Conservation (phyloP, 2,113 vertebrate species). For the Carlito syrichta region DNA sequence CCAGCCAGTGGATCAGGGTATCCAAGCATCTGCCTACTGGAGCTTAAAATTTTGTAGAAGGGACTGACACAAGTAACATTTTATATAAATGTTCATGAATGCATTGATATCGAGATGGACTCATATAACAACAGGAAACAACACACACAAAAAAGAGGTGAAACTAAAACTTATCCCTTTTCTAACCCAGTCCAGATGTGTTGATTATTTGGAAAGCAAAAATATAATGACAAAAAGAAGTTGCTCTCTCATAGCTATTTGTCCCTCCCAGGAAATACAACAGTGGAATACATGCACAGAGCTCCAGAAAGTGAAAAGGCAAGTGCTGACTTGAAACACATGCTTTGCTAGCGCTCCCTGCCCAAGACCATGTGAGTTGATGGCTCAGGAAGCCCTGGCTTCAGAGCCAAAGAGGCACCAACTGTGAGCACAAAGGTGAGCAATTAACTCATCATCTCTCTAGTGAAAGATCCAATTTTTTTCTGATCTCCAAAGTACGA, state of each 20-base stretch:
- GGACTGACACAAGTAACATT: too few species aligned
- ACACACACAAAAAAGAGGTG: neutral
- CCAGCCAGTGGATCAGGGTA: neutral
- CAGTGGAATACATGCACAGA: neutral
- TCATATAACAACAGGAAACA: accelerated
- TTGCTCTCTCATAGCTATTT: neutral
- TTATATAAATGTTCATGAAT: neutral
- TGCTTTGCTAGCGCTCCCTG: neutral
- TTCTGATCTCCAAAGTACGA: neutral
- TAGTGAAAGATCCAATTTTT: neutral
- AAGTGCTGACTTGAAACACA: neutral
- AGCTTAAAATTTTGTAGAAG: neutral
- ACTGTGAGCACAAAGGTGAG: neutral
- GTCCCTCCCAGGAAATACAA: neutral
- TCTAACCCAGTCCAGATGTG: neutral
- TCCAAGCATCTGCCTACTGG: neutral
- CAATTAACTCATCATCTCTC: neutral
- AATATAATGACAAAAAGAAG: neutral
- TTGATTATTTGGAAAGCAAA: neutral
- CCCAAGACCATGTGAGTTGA: neutral
- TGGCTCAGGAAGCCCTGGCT: neutral
- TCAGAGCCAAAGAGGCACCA: neutral
- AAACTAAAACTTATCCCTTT: neutral
- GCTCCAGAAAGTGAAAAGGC: neutral
- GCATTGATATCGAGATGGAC: neutral